These are phyloP conservation scores for Strigamia maritima DNA, from an alignment of 2,888 invertebrate species.

Conservation along the genomic window DNA sequence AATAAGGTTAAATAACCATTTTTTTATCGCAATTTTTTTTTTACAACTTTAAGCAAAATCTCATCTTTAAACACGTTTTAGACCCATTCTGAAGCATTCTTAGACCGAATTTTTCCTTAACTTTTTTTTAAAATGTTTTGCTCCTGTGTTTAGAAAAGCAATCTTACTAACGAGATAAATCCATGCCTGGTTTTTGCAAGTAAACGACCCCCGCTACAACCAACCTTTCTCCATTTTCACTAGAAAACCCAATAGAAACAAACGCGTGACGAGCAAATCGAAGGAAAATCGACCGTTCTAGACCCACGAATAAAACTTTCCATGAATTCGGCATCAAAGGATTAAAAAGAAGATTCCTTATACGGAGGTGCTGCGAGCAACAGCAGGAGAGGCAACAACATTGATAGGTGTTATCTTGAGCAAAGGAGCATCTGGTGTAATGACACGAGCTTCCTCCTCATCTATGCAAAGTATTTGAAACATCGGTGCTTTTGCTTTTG, in stretches of 20 bases:
- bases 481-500: neutral
- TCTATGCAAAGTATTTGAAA: conserved; percentile 29
- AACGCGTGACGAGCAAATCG: neutral
- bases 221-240: neutral
- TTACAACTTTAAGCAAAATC: neutral
- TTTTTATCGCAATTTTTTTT: neutral
- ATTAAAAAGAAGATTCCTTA: neutral
- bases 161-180: conserved; percentile 30
- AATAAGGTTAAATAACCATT: neutral
- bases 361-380: neutral
- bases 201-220: conserved; percentile 5
- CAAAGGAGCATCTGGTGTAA: conserved; percentile 32
- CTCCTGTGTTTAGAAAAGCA: conserved; percentile 32
- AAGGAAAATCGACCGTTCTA: neutral
- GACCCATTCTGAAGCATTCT: neutral
- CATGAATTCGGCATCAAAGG: neutral
- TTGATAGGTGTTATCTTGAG: conserved; percentile 34
- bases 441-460: conserved; percentile 28
- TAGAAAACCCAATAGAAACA: neutral
- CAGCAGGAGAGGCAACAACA: conserved; percentile 34
- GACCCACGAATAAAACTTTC: neutral
- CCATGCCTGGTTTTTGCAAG: conserved; percentile 27
- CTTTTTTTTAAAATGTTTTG: conserved; percentile 28
- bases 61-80: neutral
- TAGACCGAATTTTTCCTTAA: neutral